These are phyloP conservation scores for Amphipyra berbera DNA, from an alignment of 2,888 invertebrate genomes.

Conservation along the genomic window DNA sequence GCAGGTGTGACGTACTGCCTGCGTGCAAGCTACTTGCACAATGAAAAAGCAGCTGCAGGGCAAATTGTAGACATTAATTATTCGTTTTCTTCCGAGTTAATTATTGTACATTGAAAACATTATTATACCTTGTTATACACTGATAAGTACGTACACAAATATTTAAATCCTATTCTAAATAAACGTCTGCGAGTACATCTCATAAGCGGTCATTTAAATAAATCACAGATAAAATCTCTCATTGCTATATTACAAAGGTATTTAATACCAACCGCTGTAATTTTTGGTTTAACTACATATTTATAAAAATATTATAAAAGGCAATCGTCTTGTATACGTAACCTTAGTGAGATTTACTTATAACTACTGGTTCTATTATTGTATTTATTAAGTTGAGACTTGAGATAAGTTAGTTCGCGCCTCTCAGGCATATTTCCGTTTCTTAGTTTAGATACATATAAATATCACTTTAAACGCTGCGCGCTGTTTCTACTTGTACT, in stretches of 20 bases:
- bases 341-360: slow-evolving; percentile 45
- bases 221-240: slow-evolving; percentile 78
- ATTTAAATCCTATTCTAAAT: slow-evolving; percentile 36
- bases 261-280: slow-evolving; percentile 48
- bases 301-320: slow-evolving; percentile 44
- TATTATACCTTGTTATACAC: slow-evolving; percentile 36
- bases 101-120: slow-evolving; percentile 14
- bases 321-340: slow-evolving; percentile 31
- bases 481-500: slow-evolving; percentile 22
- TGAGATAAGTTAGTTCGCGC: slow-evolving; percentile 28
- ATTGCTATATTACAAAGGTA: slow-evolving; percentile 50
- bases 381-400: slow-evolving; percentile 34
- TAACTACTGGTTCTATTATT: slow-evolving; percentile 30
- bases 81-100: slow-evolving; percentile 1
- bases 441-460: slow-evolving; percentile 28
- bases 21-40: not conserved
- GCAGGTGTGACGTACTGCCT: not conserved
- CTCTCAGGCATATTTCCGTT: slow-evolving; percentile 33
- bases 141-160: slow-evolving; percentile 32
- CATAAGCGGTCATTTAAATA: slow-evolving; percentile 58
- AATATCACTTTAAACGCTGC: slow-evolving; percentile 34
- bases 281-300: slow-evolving; percentile 36
- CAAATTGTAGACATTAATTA: not conserved
- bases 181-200: slow-evolving; percentile 59
- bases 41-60: not conserved